Evolutionary conservation across 2,888 invertebrate species (phyloP), one percentile per base, ranked within the genome.

Genomic region (Drosophila longiperda): DNA sequence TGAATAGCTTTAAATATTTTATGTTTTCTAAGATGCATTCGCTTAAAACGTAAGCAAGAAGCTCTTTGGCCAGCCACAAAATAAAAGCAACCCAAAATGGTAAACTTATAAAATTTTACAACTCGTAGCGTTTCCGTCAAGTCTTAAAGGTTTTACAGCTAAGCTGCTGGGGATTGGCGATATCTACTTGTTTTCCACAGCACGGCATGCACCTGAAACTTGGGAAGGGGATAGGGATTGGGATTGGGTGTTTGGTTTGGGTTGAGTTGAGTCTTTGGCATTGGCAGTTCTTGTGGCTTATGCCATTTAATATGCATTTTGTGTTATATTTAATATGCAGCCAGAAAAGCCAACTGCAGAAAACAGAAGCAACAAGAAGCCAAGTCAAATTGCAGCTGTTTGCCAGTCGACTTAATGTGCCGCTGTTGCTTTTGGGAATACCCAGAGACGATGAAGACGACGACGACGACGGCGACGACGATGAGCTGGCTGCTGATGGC

Each of bases 221-320:
- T 50, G 53, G 33, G 12, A 48, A 40, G 34, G 45, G 55, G 57
- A 11, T 20, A 36, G 42, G 40, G 8, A 3, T 20, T 9, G 45
- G 45, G 23, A 36, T 7, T 36, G 36, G 36, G 36, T 7, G 36
- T 6, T 36, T 36, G 36, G 36, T 23, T 23, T 23, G 5, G 40
- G 40, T n/a, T 32, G 45, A 42, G 59, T 38, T 59, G 59, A 42
- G 59, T 50, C 61, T 71, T 58, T 71, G 45, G 54, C 60, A 52
- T 73, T 75, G 83, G 83, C 80, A 72, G 73, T 80, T 79, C 79
- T 66, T 66, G 77, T 89, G 85, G 85, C 85, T 88, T 89, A 89
- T 89, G 91, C 91, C 86, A 91, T 91, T 91, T 91, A 91, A 91
- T 91, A 91, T 91, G 91, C 90, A 91, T 91, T 91, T 91, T 90